phyloP scores from a whole-genome alignment of 1,140 invertebrate species.

The Eriosoma lanigerum region DNA sequence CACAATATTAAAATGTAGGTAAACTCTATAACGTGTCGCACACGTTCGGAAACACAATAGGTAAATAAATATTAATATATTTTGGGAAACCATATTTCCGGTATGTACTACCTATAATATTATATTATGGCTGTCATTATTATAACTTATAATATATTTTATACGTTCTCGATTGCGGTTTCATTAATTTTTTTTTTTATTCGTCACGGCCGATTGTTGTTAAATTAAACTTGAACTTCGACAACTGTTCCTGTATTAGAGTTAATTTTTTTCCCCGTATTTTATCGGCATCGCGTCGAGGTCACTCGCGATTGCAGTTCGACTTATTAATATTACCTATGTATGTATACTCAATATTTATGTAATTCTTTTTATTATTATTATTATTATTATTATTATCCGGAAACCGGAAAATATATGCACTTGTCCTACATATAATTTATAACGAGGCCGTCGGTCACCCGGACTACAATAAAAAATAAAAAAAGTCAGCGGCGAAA shows the following conservation, averaged over 20 bases:
- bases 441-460: background rate
- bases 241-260: background rate
- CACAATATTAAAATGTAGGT: no score
- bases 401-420: background rate
- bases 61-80: background rate
- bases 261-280: background rate
- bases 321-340: background rate
- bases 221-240: conserved; percentile 50
- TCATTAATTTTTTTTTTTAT: background rate
- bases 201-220: conserved; percentile 28
- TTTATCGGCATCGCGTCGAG: conserved; percentile 34
- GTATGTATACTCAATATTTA: no score
- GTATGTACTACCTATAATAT: background rate
- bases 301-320: conserved; percentile 2
- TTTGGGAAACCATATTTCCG: background rate
- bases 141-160: background rate
- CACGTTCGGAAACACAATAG: no score
- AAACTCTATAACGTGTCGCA: no score
- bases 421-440: background rate
- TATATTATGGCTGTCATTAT: background rate
- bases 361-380: background rate
- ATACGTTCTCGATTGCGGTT: conserved; percentile 37
- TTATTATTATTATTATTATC: background rate
- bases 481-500: background rate
- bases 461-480: background rate